Evolutionary conservation across 1,140 invertebrate genomes (phyloP).

Genomic region (Eupristina koningsbergeri): DNA sequence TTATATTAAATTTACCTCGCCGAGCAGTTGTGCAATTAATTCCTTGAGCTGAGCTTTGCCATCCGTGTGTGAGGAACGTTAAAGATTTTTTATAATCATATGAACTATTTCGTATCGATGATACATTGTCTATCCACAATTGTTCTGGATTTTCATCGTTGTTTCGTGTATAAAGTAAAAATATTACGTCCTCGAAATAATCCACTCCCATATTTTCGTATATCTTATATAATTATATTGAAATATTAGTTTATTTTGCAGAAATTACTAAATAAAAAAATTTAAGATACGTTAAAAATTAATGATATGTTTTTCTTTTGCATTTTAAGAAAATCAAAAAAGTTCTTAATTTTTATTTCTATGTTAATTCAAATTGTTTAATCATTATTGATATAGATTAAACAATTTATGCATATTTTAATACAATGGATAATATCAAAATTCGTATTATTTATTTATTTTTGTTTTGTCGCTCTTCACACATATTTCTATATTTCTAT

Average conservation of each 20-base stretch:
- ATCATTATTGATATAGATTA: too few species aligned
- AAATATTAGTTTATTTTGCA: background rate
- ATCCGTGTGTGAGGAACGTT: slow-evolving; percentile 43
- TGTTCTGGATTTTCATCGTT: slow-evolving; percentile 17
- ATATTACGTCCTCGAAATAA: background rate
- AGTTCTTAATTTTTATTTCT: background rate
- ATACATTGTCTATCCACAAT: slow-evolving; percentile 13
- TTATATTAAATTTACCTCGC: slow-evolving; percentile 9
- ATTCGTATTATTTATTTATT: too few species aligned
- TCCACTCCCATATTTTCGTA: slow-evolving; percentile 11
- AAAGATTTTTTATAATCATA: slow-evolving; percentile 17
- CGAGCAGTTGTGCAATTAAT: slow-evolving; percentile 8
- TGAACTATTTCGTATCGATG: background rate
- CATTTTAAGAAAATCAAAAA: background rate
- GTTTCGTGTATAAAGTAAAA: slow-evolving; percentile 28
- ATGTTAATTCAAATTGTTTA: too few species aligned
- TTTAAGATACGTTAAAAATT: too few species aligned
- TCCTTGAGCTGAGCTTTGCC: slow-evolving; percentile 22
- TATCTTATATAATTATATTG: background rate
- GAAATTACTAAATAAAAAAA: background rate
- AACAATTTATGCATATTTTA: too few species aligned
- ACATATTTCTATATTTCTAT: too few species aligned
- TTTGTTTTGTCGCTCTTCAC: too few species aligned
- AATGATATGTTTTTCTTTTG: background rate
- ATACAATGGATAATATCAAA: too few species aligned